These are phyloP conservation scores for Austrolebias charrua DNA, from an alignment of 2,797 vertebrate genomes.

Conservation along the genomic window DNA sequence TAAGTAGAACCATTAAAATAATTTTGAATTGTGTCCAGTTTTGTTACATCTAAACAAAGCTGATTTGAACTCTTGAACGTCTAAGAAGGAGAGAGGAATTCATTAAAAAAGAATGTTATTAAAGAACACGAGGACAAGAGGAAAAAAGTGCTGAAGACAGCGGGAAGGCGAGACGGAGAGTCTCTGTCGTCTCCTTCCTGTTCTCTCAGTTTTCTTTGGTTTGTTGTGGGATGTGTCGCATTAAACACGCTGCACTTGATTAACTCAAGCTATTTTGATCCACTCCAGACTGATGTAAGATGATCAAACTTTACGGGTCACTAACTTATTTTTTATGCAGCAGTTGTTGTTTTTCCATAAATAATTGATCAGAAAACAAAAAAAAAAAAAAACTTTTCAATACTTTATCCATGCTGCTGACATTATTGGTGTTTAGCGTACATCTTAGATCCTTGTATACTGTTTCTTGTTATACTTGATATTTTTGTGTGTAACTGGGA, in stretches of 20 bases:
- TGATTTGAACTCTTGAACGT: slow-evolving; percentile 14
- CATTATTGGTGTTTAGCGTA: too few relatives aligned
- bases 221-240: slow-evolving; percentile 3
- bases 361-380: slow-evolving; percentile 37
- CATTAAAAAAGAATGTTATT: slow-evolving; percentile 13
- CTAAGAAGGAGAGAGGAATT: slow-evolving; percentile 3
- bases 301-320: neutral
- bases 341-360: neutral
- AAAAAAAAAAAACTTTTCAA: slow-evolving; percentile 1
- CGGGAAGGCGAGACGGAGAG: too few relatives aligned
- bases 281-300: slow-evolving; percentile 25
- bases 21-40: too few relatives aligned
- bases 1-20: too few relatives aligned
- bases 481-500: too few relatives aligned
- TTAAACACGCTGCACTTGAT: slow-evolving; percentile 36
- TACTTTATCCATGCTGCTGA: too few relatives aligned
- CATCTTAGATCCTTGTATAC: too few relatives aligned
- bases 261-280: slow-evolving; percentile 34
- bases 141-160: too few relatives aligned
- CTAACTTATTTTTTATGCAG: slow-evolving; percentile 2
- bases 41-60: neutral
- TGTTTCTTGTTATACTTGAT: too few relatives aligned
- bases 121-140: neutral
- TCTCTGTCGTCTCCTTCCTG: neutral
- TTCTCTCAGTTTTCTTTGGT: neutral